Base-by-base conservation (phyloP, 2,888 invertebrate genomes). In the Agrochola litura region DNA sequence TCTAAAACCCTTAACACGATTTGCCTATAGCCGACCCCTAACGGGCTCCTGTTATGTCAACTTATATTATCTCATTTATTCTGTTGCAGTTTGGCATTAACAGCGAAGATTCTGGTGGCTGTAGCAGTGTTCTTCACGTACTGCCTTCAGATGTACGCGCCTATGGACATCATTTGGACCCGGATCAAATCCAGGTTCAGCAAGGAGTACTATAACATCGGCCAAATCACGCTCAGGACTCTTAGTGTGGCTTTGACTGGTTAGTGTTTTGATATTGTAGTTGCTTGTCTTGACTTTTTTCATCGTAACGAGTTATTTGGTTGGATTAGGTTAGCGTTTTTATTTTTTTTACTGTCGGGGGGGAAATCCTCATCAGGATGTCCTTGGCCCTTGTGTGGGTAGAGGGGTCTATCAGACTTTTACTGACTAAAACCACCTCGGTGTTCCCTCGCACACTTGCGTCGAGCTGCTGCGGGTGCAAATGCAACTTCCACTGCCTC, bases 81-180 rank as follows among this genome's bases (percentile, higher is more conserved):
- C n/a, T 41, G 4, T 63, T 68, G 10, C 92, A 98, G 98, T 77
- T 93, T 97, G 77, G 99, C 98, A 2, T 97, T 99, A 91, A 92
- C 97, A 1, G 99, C 99, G 0, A 98, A 99, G 93, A 91, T 98
- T 5, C 96, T 99, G 79, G 99, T 99, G 90, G 98, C 98, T 0
- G 87, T 98, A 1, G 98, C 99, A 0, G 98, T 99, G 37, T 98
- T 99, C 88, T 98, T 99, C 92, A 99, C 99, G 0, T 99, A 99
- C 92, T 98, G 98, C 73, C 97, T 99, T 0, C 99, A 99, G 95
- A 98, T 99, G 95, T 99, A 98, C 93, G 99, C 99, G 0, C 99
- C 99, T 0, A 97, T 99, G 95, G 98, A 98, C 71, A 99, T 99
- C 68, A 97, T 99, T 66, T 99, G 99, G 98, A 97, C 97, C 12